Base-by-base conservation (phyloP, 2,888 invertebrate genomes). In the Ctena decussata region DNA sequence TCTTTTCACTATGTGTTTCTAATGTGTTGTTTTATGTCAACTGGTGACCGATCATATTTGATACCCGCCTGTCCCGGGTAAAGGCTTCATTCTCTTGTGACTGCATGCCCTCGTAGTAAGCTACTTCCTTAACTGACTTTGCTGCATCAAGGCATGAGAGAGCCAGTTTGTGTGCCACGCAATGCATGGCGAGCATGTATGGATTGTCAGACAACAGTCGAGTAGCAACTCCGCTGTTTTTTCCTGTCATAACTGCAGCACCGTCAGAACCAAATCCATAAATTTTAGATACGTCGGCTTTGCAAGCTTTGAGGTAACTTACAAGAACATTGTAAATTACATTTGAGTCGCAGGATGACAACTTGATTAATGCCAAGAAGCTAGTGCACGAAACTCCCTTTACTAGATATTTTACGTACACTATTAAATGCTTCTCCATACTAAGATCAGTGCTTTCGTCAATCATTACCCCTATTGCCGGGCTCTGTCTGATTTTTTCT, bases 191-290 rank as follows among this genome's bases (percentile, higher is more conserved):
- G 2, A 84, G 69, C 83, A 84, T 80, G 49, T 79, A 79, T 70
- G 74, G 74, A 41, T 70, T 83, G 18, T 75, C 74, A 46, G 77
- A 41, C 35, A 70, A 70, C 53, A 81, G 60, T 77, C 77, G 18
- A 32, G 2, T 53, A 21, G 72, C 77, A 49, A 77, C 77, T 2
- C 80, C 81, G 27, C 77, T 76, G 39, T 77, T 30, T 37, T 77
- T 77, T 24, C 82, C 84, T 39, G 72, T 57, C 84, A 84, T 84
- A 21, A 80, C 77, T 6, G 80, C 84, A 44, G 79, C 79, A 49
- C 80, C 84, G 46, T 84, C 77, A 44, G 84, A 84, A 65, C 77
- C 71, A 60, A 84, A 84, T 12, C 79, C 83, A 30, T 27, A 76
- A 8, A 80, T 70, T 37, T 79, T 79, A 49, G 70, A 44, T 35